Base-by-base conservation (phyloP, 2,113 vertebrate species). In the Apeltes quadracus region DNA sequence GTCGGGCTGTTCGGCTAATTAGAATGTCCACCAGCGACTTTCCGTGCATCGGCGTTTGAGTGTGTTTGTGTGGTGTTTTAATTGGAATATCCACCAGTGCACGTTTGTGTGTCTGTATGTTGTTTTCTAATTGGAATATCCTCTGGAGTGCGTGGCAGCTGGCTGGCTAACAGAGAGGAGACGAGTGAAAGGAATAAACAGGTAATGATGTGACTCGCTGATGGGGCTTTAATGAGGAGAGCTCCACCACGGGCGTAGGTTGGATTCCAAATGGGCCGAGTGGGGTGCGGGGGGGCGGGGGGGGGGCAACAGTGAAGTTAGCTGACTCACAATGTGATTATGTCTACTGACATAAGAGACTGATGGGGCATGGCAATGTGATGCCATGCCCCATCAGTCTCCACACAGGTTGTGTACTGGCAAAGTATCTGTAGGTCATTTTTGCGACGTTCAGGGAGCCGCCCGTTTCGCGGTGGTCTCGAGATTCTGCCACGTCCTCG, bases 161-260 rank as follows among this genome's bases (percentile, higher is more conserved):
- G 88, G 88, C 84, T 78, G 65, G 82, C 87, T 82, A 75, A 81
- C 61, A 75, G 69, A 82, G 66, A 85, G 69, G 59, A 56, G 72
- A 56, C 51, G 59, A 83, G 61, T 50, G 67, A 82, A 64, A 78
- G 81, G 79, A 79, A 84, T 90, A 89, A 88, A 89, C 81, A 86
- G 89, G 86, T 90, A 90, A 89, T 90, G 85, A 90, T 90, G 89
- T 72, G 85, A 69, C 74, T 88, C 44, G 56, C 84, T 91, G 87
- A 90, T 90, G 83, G 83, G 72, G 61, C 86, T 88, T 87, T 90
- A 90, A 90, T 88, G 85, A 90, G 86, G 56, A 80, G 75, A 79
- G 66, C 76, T 80, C 69, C 36, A 75, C 69, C 72, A 39, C 79
- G 83, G 87, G 77, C 72, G 74, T 74, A 79, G 78, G 70, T 81